Conservation (phyloP, 2,888 invertebrate species). For the Drosophila parthenogenetica region DNA sequence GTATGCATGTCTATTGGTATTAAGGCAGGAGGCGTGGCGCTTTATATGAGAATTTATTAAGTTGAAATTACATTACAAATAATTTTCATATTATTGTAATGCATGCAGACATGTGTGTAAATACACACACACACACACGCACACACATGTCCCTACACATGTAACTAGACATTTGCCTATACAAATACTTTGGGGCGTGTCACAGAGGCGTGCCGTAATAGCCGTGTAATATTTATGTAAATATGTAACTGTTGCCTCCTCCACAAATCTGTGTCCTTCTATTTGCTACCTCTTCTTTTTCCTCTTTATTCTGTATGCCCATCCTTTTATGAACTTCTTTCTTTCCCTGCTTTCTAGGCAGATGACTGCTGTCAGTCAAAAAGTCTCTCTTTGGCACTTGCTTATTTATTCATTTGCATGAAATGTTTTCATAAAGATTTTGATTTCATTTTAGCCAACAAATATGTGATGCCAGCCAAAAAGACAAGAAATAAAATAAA, state of each 20-base stretch:
- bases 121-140: slow-evolving; percentile 9
- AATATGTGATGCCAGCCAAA: slow-evolving; percentile 9
- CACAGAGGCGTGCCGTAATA: slow-evolving; percentile 55
- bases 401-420: slow-evolving; percentile 77
- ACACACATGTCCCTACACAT: slow-evolving; percentile 12
- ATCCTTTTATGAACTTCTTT: background rate
- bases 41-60: slow-evolving; percentile 72
- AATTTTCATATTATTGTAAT: slow-evolving; percentile 75
- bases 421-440: slow-evolving; percentile 73
- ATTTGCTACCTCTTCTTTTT: background rate
- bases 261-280: slow-evolving; percentile 10
- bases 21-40: slow-evolving; percentile 11
- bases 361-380: slow-evolving; percentile 59
- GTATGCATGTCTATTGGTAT: slow-evolving; percentile 15
- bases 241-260: slow-evolving; percentile 63
- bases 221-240: slow-evolving; percentile 76
- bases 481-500: background rate
- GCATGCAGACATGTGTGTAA: slow-evolving; percentile 47
- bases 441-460: slow-evolving; percentile 62
- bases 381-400: slow-evolving; percentile 51
- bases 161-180: slow-evolving; percentile 44
- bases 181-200: slow-evolving; percentile 32
- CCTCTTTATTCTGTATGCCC: background rate
- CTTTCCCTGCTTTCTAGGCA: background rate
- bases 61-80: slow-evolving; percentile 79